Conservation (phyloP, 2,888 invertebrate species). For the Polia nebulosa region DNA sequence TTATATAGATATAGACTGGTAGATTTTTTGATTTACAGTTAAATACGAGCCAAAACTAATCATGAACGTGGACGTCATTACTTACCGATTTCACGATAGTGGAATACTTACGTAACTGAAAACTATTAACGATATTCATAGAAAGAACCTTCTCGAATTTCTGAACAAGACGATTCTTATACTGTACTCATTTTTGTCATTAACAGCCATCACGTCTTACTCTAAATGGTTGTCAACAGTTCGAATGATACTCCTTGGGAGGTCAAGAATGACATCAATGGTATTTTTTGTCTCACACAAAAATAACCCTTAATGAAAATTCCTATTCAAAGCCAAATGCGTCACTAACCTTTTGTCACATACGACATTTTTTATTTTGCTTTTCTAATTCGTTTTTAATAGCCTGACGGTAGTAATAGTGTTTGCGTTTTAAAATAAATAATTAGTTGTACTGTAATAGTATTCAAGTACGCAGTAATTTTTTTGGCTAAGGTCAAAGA, state of each 20-base stretch:
- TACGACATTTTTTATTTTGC: background rate
- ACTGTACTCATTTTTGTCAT: background rate
- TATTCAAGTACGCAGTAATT: background rate
- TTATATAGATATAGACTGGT: too few species aligned
- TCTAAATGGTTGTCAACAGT: background rate
- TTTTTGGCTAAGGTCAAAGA: background rate
- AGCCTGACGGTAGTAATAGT: background rate
- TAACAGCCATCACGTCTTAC: background rate
- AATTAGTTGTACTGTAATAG: background rate
- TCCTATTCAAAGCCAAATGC: constrained; percentile 2
- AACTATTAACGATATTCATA: background rate
- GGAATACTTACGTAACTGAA: background rate
- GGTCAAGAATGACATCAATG: constrained; percentile 10
- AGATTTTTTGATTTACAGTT: too few species aligned
- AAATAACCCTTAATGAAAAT: background rate
- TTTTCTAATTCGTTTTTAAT: constrained; percentile 11
- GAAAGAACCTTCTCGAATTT: background rate
- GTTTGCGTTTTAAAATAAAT: background rate
- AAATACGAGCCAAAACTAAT: too few species aligned
- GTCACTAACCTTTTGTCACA: background rate
- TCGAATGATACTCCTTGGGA: too few species aligned
- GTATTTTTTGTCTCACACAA: background rate
- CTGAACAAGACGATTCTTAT: background rate
- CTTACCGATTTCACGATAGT: background rate
- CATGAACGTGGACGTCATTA: too few species aligned